Evolutionary conservation across 1,140 invertebrate genomes (phyloP).

Genomic region (Leptopilina boulardi): DNA sequence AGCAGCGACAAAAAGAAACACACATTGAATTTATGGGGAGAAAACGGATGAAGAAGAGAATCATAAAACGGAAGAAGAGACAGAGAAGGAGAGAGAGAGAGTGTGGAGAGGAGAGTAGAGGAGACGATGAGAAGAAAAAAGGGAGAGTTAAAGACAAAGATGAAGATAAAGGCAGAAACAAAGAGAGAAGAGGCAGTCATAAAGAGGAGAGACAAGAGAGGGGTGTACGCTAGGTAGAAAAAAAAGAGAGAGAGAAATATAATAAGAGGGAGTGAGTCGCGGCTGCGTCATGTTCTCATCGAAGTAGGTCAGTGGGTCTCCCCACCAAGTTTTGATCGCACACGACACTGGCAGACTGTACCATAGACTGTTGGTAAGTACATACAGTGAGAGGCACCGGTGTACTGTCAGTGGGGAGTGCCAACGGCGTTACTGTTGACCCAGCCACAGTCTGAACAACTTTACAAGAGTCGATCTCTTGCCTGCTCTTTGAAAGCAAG

Average conservation of each 20-base stretch:
- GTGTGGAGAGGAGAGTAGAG: neutral
- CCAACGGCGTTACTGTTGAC: conserved; percentile 75
- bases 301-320: conserved; percentile 76
- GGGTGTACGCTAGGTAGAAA: conserved; percentile 26
- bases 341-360: conserved; percentile 42
- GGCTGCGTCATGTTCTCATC: conserved; percentile 75
- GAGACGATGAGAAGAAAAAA: conserved; percentile 14
- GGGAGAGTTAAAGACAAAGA: conserved; percentile 25
- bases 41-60: neutral
- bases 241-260: conserved; percentile 30
- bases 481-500: conserved; percentile 68
- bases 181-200: neutral
- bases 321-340: conserved; percentile 57
- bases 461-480: conserved; percentile 47
- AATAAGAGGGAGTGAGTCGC: conserved; percentile 64
- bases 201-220: conserved; percentile 46
- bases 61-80: conserved; percentile 33
- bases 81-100: conserved; percentile 11
- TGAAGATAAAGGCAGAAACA: conserved; percentile 19
- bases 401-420: conserved; percentile 67
- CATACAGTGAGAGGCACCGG: conserved; percentile 55
- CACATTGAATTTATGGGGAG: neutral
- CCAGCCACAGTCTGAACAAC: conserved; percentile 64
- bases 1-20: neutral
- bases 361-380: conserved; percentile 52